phyloP scores from a whole-genome alignment of 2,888 invertebrate genomes.

The Exocentrus adspersus region DNA sequence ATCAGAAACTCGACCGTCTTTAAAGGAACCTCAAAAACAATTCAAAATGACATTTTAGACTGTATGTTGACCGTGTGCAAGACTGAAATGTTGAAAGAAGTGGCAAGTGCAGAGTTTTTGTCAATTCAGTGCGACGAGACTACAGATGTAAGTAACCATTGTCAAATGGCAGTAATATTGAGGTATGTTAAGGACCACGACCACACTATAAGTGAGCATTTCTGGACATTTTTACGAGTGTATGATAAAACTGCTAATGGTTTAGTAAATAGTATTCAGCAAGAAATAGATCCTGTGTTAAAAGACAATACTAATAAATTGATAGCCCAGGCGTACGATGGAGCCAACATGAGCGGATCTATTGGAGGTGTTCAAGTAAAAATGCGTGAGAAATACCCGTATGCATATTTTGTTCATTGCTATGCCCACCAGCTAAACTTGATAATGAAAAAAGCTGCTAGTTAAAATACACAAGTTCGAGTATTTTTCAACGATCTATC shows the following conservation, averaged over 20 bases:
- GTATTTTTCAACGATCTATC: conserved; percentile 21
- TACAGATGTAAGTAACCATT: conserved; percentile 45
- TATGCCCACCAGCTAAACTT: conserved; percentile 33
- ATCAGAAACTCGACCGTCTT: conserved; percentile 22
- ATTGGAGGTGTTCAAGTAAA: conserved; percentile 25
- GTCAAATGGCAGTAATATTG: conserved; percentile 48
- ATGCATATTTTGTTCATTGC: conserved; percentile 33
- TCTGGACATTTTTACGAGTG: conserved; percentile 46
- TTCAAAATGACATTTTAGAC: conserved; percentile 32
- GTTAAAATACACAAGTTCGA: conserved; percentile 4
- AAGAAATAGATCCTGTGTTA: conserved; percentile 22
- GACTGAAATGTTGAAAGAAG: conserved; percentile 43
- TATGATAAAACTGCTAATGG: conserved; percentile 30
- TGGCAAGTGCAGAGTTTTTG: conserved; percentile 36
- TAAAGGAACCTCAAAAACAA: conserved; percentile 33
- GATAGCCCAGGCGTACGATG: conserved; percentile 26
- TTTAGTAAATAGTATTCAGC: conserved; percentile 17
- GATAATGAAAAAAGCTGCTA: conserved; percentile 31
- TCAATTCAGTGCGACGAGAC: conserved; percentile 53
- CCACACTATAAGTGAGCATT: conserved; percentile 42
- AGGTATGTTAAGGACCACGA: too few species aligned
- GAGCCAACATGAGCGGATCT: conserved; percentile 30
- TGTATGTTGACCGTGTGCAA: conserved; percentile 18
- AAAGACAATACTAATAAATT: conserved; percentile 27
- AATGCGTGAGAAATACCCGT: conserved; percentile 20